Base-by-base conservation (phyloP, 1,140 invertebrate species). In the Drosophila ohnishii region DNA sequence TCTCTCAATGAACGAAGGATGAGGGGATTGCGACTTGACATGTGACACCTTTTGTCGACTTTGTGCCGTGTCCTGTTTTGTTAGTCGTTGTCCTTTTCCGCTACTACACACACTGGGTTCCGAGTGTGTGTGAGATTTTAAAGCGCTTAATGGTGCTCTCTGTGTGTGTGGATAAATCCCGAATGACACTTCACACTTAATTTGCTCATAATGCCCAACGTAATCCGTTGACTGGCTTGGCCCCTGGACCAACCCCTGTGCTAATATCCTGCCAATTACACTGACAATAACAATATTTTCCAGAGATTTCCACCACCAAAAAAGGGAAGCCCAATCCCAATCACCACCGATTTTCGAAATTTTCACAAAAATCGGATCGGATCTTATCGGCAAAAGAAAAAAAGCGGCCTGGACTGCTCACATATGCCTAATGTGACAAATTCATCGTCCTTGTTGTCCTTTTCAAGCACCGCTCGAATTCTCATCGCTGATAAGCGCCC, bases 151-250 rank as follows among this genome's bases (percentile, higher is more conserved):
- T 25, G 67, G 57, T 67, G 57, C 70, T 58, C 40, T 44, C 13
- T 37, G 32, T 44, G 45, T 45, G 61, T 75, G 51, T 72, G 63
- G 34, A 77, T 72, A 82, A 82, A 67, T 88, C 84, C 73, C 84
- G 83, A 88, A 88, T 88, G 85, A 74, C 84, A 88, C 84, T 88
- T 88, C 84, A 88, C 84, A 88, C 84, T 88, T 88, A 88, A 88
- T 88, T 88, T 88, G 85, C 74, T 88, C 85, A 80, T 88, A 88
- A 87, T 87, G 84, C 84, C 70, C 85, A 14, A 34, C 80, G 77
- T 87, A 87, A 87, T 83, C 84, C 84, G 62, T 78, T 73, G 62
- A 80, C 71, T 62, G 47, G 32, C 51, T 25, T n/a, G 28, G 19
- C 19, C 50, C 25, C 30, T 34, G 56, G 48, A 69, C 72, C 51